These are phyloP conservation scores for Toxotes chatareus DNA, from an alignment of 2,113 vertebrate species.

Conservation along the genomic window DNA sequence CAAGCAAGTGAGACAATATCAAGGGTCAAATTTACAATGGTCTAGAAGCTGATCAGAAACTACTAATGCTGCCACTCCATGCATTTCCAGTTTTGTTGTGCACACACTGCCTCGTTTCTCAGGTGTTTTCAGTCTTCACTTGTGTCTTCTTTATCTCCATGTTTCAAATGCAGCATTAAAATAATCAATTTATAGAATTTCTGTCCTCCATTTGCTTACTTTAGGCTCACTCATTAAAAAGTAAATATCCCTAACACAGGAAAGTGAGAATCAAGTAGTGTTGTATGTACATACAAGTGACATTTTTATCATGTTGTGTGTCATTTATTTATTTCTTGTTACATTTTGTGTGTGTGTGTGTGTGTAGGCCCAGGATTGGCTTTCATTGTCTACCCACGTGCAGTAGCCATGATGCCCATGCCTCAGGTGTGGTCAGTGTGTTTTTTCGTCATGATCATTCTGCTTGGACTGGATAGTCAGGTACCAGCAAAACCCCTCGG, in stretches of 20 bases:
- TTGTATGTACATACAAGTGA: neutral
- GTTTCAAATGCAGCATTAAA: neutral
- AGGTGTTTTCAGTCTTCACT: neutral
- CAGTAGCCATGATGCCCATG: slow-evolving; percentile 78
- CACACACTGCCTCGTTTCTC: neutral
- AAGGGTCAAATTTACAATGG: too few species aligned
- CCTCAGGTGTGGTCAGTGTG: slow-evolving; percentile 76
- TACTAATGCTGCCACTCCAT: too few species aligned
- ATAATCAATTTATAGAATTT: neutral
- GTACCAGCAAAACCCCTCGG: slow-evolving; percentile 27
- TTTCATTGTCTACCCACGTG: slow-evolving; percentile 76
- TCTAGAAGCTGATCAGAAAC: too few species aligned
- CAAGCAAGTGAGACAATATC: neutral
- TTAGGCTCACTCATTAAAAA: neutral
- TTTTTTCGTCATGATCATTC: slow-evolving; percentile 77
- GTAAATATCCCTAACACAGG: neutral
- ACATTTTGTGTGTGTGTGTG: neutral
- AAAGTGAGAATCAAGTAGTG: too few species aligned
- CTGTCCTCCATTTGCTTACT: neutral
- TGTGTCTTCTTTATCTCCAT: neutral
- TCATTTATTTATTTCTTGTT: neutral
- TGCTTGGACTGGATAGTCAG: slow-evolving; percentile 76
- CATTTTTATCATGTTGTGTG: neutral
- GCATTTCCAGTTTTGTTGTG: too few species aligned
- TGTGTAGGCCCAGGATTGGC: slow-evolving; percentile 71